phyloP scores from a whole-genome alignment of 1,140 invertebrate species.

The Meloidogyne floridensis region DNA sequence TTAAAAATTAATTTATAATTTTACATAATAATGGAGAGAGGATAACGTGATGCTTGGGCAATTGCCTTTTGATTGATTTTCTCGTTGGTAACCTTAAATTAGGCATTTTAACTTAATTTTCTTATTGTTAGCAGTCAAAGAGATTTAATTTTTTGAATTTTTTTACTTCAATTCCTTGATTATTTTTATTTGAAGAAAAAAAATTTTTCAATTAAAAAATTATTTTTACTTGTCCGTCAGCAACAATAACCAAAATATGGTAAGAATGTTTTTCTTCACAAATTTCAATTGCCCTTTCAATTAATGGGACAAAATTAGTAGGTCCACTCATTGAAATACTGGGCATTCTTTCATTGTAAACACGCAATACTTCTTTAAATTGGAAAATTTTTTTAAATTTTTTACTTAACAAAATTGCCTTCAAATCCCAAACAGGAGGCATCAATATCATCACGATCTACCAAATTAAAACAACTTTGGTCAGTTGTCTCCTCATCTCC shows the following conservation, averaged over 20 bases:
- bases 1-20: conserved; percentile 12
- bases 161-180: not conserved
- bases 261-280: conserved; percentile 66
- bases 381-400: not conserved
- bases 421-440: conserved; percentile 61
- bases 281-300: conserved; percentile 68
- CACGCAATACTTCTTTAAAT: conserved; percentile 59
- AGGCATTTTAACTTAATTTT: not conserved
- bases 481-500: conserved; percentile 68
- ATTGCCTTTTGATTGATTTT: conserved; percentile 69
- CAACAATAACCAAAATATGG: conserved; percentile 64
- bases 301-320: conserved; percentile 70
- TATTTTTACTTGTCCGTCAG: conserved; percentile 43
- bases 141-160: too few relatives aligned
- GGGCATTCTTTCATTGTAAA: conserved; percentile 64
- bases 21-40: conserved; percentile 70
- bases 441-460: conserved; percentile 60
- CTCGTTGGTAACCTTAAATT: conserved; percentile 68
- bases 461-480: conserved; percentile 66
- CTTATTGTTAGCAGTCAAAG: too few relatives aligned
- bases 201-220: too few relatives aligned
- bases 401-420: conserved; percentile 41
- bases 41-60: conserved; percentile 70
- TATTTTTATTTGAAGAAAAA: too few relatives aligned
- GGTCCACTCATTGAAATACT: conserved; percentile 66